phyloP scores from a whole-genome alignment of 2,113 vertebrate genomes.

The Sterna hirundo region DNA sequence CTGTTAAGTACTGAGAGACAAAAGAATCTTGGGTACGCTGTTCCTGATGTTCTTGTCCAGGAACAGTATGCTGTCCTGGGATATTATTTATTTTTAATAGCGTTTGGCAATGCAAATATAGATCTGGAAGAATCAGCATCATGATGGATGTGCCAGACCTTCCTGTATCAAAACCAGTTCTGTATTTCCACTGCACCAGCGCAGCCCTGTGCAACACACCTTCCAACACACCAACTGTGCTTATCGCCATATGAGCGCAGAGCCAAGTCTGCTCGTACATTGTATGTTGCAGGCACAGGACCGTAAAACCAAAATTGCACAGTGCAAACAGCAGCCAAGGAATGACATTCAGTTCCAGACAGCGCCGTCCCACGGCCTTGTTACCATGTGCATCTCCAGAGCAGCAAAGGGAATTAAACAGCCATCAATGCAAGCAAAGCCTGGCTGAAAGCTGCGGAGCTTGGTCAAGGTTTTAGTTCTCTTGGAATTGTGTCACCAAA shows the following conservation, averaged over 20 bases:
- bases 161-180: neutral
- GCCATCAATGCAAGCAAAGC: neutral
- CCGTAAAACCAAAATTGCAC: neutral
- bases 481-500: neutral
- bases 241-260: rapidly evolving
- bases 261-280: neutral
- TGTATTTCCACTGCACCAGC: neutral
- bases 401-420: neutral
- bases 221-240: neutral
- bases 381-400: neutral
- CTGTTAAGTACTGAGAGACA: neutral
- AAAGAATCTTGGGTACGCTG: neutral
- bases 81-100: neutral
- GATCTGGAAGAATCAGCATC: neutral
- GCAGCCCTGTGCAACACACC: neutral
- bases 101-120: neutral
- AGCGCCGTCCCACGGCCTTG: neutral
- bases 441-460: neutral
- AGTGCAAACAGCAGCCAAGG: neutral
- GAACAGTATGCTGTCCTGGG: neutral
- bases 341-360: neutral
- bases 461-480: neutral
- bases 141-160: neutral
- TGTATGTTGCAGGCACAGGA: neutral
- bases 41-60: neutral